Base-by-base conservation (phyloP, 2,888 invertebrate species). In the Galerucella nymphaeae region DNA sequence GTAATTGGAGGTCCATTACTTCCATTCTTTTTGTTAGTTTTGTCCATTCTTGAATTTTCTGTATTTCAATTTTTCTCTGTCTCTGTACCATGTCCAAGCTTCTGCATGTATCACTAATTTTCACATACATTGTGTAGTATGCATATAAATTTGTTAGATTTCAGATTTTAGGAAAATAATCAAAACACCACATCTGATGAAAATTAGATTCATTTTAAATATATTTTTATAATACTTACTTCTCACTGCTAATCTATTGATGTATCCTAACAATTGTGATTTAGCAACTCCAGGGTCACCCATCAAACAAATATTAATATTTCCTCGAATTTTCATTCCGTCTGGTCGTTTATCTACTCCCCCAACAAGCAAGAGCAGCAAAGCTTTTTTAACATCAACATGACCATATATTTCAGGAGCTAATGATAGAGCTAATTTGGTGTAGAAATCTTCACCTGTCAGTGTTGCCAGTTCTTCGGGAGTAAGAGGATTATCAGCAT, bases 271-370 rank as follows among this genome's bases (percentile, higher is more conserved):
- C 72, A 99, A 88, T 88, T 99, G 99, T 0, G 98, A 98, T 88
- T 99, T 99, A 70, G 99, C 99, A 71, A 99, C 99, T 82, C 99
- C 99, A 30, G 99, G 99, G 89, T 99, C 99, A 57, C 99, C 99
- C 99, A 99, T 99, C 82, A 99, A 88, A 83, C 99, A 98, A 78
- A 99, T 96, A 87, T 99, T 99, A 78, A 99, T 97, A 84, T 93
- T 96, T 73, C 96, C 95, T 86, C 99, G 93, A 83, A 99, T 99
- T 89, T 97, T 98, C 95, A 99, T 98, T 75, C 98, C 99, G 79
- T 96, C 94, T 0, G 97, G 96, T 63, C 93, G 89, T 72, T 90
- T 90, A 86, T 97, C 96, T 2, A 96, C 96, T 8, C 95, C 95
- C 4, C 96, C 96, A 0, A 99, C 98, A 0, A 99, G 89, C 66